Base-by-base conservation (phyloP, 2,888 invertebrate species). In the Lepidochrysops patricia region DNA sequence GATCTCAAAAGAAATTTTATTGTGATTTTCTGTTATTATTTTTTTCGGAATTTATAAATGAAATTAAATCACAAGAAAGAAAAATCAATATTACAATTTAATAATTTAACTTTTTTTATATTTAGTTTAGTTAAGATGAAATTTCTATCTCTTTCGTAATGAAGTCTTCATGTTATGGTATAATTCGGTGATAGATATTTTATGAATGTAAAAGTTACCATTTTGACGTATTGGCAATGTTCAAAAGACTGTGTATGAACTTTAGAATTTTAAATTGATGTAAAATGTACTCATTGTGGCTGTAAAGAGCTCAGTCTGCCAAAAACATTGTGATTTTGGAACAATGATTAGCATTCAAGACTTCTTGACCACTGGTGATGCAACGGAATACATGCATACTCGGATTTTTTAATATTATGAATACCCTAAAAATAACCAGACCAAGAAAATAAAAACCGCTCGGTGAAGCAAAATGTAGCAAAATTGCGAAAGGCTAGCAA, bases 241-340 rank as follows among this genome's bases (percentile, higher is more conserved):
- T 58, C 60, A 52, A 54, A 61, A 63, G 64, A 61, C 60, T 64
- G 62, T 57, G 15, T 32, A 57, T 57, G 57, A 64, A 60, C 54
- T 62, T 50, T 63, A 58, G 57, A 29, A 48, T 62, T 50, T 57
- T 52, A 54, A 63, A 61, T 27, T 54, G 54, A 54, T 54, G 32
- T 54, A 61, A 29, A 60, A 49, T 50, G 37, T 58, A 49, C 48
- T 58, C 19, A 57, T 62, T 59, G 61, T 64, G 58, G 49, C 56
- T 57, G 48, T 62, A 60, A 63, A 49, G 57, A 67, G 65, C 64
- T 67, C 65, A 58, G 58, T 72, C 67, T 71, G 76, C 75, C 75
- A 76, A 77, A 75, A 71, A 63, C 29, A 50, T 50, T 50, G 54
- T 71, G 71, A 32, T 32, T 52, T 50, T 54, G 9, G 12, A 54